Evolutionary conservation across 2,888 invertebrate genomes (phyloP), one percentile per base, ranked within the genome.

Genomic region (Lasioglossum lativentre): DNA sequence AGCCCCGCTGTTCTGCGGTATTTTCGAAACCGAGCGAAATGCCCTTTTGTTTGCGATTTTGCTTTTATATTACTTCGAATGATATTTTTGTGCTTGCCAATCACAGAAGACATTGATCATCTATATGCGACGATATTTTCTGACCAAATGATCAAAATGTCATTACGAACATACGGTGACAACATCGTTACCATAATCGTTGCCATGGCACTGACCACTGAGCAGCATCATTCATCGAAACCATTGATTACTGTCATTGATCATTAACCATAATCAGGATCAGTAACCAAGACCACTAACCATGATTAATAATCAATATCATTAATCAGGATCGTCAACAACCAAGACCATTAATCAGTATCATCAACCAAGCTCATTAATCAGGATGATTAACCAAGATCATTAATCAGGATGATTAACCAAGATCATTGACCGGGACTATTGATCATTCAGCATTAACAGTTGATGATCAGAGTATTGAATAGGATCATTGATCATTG

Each of bases 1-100:
- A 74, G 76, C 78, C 59, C 27, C 34, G 12, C 45, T 66, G 40
- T 38, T 68, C 42, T 40, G 23, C 72, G 14, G 23, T 45, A 23
- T 75, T 77, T 74, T 77, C 80, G 42, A 45, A 71, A 52, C 8
- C 30, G 34, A 66, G 6, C 38, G 23, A 12, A 56, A n/a, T 4
- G n/a, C 4, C 3, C 3, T 12, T 56, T 56, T 0, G 12, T 12
- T n/a, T n/a, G 12, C n/a, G n/a, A 30, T 63, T 27, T 16, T 6
- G 5, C 34, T 3, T 34, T 34, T 19, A n/a, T 63, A 8, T 0
- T 19, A 30, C 30, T 6, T 63, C 30, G 30, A 19, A 30, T 0
- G 19, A 0, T 16, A 14, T 8, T 34, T 63, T 63, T 3, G 5
- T 16, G 6, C 8, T 30, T 8, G 30, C 0, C 16, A 8, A 16